Evolutionary conservation across 2,888 invertebrate species (phyloP), one percentile per base, ranked within the genome.

Genomic region (Anodontia alba): DNA sequence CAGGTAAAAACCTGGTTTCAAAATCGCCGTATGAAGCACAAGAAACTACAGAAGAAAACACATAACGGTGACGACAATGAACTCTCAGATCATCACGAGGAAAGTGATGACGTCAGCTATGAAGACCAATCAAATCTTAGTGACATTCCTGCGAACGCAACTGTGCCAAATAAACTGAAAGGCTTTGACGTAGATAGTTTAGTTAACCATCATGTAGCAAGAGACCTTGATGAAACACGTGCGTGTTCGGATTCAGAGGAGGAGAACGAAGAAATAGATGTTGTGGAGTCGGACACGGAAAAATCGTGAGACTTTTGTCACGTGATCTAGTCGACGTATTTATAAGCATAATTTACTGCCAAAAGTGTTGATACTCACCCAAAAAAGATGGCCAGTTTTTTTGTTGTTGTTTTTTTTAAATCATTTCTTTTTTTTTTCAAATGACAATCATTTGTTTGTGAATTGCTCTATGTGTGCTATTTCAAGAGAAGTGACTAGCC

Each of bases 1-100:
- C 97, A 99, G 96, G 98, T 99, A 86, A 99, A 99, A 95, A 99
- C 99, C 81, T 99, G 99, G 99, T 99, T 99, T 95, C 99, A 99
- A 95, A 99, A 99, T 95, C 95, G 99, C 36, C 95, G 99, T 90
- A 99, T 99, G 99, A 94, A 94, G 81, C 94, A 94, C 80, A 94
- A 94, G 88, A 94, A 94, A 83, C 76, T 93, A 38, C 92, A 93
- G 84, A 90, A 92, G 72, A 93, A 93, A 86, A 75, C 87, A 0
- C 82, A 80, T 3, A 89, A 89, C 20, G 89, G 89, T 43, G 67
- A 80, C 7, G 88, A 88, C 46, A 54, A 68, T 12, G 85, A 80
- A n/a, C 76, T 83, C 42, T 78, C 84, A 20, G 89, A 89, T 3
- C 54, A 76, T 12, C 70, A 77, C 15, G 79, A 80, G 33, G 83